Conservation (phyloP, 2,113 vertebrate species). For the Casuarius casuarius region DNA sequence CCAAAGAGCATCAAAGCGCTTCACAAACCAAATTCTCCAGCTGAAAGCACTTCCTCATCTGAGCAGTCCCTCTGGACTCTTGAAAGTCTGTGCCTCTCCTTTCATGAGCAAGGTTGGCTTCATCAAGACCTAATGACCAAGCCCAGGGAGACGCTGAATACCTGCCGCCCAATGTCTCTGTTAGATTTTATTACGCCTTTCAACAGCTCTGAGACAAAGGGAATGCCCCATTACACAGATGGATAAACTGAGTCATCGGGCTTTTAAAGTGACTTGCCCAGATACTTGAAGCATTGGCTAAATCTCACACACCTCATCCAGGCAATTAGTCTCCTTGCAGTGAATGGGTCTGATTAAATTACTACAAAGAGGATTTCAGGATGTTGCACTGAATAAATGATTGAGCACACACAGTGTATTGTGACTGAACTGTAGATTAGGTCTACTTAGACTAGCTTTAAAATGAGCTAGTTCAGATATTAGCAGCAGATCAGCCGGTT, state of each 20-base stretch:
- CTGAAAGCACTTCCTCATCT: constrained; percentile 45
- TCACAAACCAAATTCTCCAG: constrained; percentile 21
- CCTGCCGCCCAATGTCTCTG: neutral
- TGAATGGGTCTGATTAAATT: neutral
- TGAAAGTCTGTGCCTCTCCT: constrained; percentile 26
- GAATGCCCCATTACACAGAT: constrained; percentile 59
- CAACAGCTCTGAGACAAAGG: constrained; percentile 38
- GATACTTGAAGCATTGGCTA: constrained; percentile 33
- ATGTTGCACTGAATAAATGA: neutral
- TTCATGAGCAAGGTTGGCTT: constrained; percentile 53
- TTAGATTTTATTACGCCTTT: constrained; percentile 49
- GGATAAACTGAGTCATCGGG: constrained; percentile 51
- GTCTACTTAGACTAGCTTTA: neutral
- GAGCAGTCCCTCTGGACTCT: constrained; percentile 18
- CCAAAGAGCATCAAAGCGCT: constrained; percentile 17
- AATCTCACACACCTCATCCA: neutral
- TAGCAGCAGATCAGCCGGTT: neutral
- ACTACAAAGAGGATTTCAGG: neutral
- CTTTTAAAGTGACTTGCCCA: constrained; percentile 49
- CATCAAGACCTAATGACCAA: constrained; percentile 44
- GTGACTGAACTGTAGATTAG: constrained; percentile 12
- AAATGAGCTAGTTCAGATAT: neutral
- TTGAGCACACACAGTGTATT: neutral
- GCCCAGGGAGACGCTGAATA: constrained; percentile 33
- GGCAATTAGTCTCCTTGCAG: constrained; percentile 26